These are phyloP conservation scores for Tipula helvola DNA, from an alignment of 2,888 invertebrate species.

Conservation along the genomic window DNA sequence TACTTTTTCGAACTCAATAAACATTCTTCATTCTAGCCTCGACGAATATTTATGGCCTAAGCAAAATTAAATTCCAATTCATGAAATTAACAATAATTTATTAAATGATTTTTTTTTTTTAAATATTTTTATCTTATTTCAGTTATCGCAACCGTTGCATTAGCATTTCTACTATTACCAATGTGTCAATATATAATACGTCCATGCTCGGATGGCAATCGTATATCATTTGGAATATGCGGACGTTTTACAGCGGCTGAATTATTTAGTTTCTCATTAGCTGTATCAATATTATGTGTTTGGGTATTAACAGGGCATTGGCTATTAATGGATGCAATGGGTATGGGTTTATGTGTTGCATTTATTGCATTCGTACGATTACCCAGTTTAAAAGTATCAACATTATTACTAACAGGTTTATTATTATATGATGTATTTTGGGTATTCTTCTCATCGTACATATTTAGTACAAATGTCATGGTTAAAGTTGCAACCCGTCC, in stretches of 20 bases:
- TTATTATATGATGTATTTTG: slow-evolving; percentile 96
- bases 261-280: slow-evolving; percentile 80
- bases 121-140: slow-evolving; percentile 23
- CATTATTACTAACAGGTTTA: slow-evolving; percentile 81
- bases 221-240: slow-evolving; percentile 81
- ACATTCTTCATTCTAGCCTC: no score
- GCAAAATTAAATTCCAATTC: no score
- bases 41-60: no score
- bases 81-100: neutral
- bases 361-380: slow-evolving; percentile 94
- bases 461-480: slow-evolving; percentile 98
- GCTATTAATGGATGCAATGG: slow-evolving; percentile 98
- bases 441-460: slow-evolving; percentile 97
- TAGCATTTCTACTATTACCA: slow-evolving; percentile 90
- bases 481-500: slow-evolving; percentile 82
- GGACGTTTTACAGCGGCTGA: slow-evolving; percentile 92
- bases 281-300: slow-evolving; percentile 87
- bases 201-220: slow-evolving; percentile 70
- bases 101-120: slow-evolving; percentile 11
- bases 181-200: slow-evolving; percentile 93
- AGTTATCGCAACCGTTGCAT: slow-evolving; percentile 93
- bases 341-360: slow-evolving; percentile 95
- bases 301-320: slow-evolving; percentile 98
- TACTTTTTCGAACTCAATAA: no score
- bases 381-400: slow-evolving; percentile 92